phyloP scores from a whole-genome alignment of 2,797 vertebrate species.

The Phataginus tricuspis region DNA sequence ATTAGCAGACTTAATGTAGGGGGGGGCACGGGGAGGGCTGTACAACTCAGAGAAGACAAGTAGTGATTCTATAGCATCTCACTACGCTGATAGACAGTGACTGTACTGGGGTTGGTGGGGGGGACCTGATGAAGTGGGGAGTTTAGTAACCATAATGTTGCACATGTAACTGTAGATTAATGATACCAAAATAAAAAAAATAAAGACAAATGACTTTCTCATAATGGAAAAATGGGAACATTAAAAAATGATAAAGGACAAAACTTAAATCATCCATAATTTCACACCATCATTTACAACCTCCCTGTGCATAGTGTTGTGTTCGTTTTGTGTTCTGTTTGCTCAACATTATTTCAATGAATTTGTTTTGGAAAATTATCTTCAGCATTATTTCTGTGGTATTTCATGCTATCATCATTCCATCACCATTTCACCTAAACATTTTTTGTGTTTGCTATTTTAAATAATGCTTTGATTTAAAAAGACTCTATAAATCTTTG shows the following conservation, averaged over 20 bases:
- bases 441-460: slow-evolving; percentile 26
- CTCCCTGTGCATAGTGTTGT: not conserved
- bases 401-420: slow-evolving; percentile 5
- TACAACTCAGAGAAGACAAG: no score
- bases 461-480: slow-evolving; percentile 5
- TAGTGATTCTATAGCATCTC: no score
- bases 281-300: not conserved
- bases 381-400: not conserved
- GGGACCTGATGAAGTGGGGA: no score
- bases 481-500: not conserved
- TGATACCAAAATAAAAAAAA: no score
- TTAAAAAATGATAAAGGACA: not conserved
- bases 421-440: not conserved
- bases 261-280: not conserved
- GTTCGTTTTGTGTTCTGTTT: not conserved
- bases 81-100: no score
- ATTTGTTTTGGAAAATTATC: not conserved
- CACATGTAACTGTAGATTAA: no score
- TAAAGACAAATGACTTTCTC: no score
- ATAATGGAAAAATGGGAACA: not conserved
- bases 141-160: no score
- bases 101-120: no score
- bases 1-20: no score
- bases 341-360: not conserved
- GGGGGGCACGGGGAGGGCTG: no score